These are phyloP conservation scores for Idaea straminata DNA, from an alignment of 2,888 invertebrate genomes.

Conservation along the genomic window DNA sequence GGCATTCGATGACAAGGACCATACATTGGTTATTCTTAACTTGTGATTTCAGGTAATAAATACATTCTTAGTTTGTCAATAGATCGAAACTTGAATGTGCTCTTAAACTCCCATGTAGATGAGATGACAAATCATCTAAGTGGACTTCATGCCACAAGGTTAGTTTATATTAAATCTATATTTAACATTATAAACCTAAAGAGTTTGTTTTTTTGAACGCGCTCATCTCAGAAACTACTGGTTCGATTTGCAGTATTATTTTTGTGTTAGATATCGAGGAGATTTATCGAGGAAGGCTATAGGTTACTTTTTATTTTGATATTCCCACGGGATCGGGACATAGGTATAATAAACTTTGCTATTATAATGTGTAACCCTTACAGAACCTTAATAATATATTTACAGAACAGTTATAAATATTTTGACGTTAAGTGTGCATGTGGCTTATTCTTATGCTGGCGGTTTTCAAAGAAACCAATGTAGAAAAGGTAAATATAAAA, in stretches of 20 bases:
- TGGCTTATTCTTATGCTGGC: not conserved
- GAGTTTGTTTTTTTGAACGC: too few species aligned
- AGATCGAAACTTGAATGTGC: conserved; percentile 10
- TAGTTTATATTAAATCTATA: conserved; percentile 1
- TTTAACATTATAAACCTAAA: too few species aligned
- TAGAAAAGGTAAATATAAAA: conserved; percentile 11
- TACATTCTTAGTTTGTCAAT: conserved; percentile 14
- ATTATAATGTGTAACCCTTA: too few species aligned
- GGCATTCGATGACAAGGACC: not conserved
- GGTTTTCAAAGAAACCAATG: conserved; percentile 7
- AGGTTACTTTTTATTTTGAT: too few species aligned
- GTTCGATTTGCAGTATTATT: too few species aligned
- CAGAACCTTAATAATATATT: not conserved
- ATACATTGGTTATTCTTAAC: not conserved
- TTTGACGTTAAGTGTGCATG: conserved; percentile 9
- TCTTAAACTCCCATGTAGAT: conserved; percentile 3
- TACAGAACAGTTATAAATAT: conserved; percentile 9
- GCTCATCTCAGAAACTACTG: too few species aligned
- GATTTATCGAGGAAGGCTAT: too few species aligned
- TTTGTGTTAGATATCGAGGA: too few species aligned
- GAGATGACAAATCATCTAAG: not conserved
- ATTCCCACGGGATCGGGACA: too few species aligned
- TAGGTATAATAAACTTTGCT: too few species aligned
- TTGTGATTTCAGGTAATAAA: conserved; percentile 11
- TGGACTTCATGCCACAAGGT: conserved; percentile 11